Conservation (phyloP, 2,113 vertebrate species). For the Etheostoma cragini region DNA sequence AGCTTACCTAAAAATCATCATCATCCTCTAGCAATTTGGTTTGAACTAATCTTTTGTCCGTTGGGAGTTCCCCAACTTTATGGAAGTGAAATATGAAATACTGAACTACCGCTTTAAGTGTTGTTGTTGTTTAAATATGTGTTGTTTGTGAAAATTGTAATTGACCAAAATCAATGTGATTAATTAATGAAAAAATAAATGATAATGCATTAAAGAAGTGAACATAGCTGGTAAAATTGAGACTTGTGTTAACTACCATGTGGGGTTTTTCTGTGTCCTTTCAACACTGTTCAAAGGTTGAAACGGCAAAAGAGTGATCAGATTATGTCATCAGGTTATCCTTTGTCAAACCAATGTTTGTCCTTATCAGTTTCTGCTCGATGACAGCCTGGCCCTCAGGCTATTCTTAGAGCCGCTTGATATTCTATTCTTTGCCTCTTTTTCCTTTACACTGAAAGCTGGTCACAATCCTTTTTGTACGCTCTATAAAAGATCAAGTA, state of each 20-base stretch:
- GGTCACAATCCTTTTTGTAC: conserved; percentile 25
- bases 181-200: not conserved
- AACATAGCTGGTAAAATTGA: not conserved
- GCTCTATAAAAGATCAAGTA: conserved; percentile 43
- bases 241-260: not conserved
- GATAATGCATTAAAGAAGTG: not conserved
- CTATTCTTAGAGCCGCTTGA: conserved; percentile 29
- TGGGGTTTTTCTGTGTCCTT: conserved; percentile 16
- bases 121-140: too few species aligned
- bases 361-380: conserved; percentile 44
- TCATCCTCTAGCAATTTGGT: not conserved
- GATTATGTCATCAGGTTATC: conserved; percentile 55
- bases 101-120: not conserved
- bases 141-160: conserved; percentile 2
- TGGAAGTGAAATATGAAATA: not conserved
- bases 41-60: not conserved
- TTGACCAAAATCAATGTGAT: not conserved
- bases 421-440: conserved; percentile 42
- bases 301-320: conserved; percentile 12
- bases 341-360: conserved; percentile 12
- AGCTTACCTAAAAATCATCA: not conserved
- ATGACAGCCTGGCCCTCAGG: not conserved
- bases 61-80: not conserved
- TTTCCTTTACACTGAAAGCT: conserved; percentile 35
- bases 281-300: not conserved